Percentiles rank a stretch among this genome's conserved stretches.
Conservation (phyloP, 2,888 invertebrate genomes). For the Eumacrocentrus americanus region DNA sequence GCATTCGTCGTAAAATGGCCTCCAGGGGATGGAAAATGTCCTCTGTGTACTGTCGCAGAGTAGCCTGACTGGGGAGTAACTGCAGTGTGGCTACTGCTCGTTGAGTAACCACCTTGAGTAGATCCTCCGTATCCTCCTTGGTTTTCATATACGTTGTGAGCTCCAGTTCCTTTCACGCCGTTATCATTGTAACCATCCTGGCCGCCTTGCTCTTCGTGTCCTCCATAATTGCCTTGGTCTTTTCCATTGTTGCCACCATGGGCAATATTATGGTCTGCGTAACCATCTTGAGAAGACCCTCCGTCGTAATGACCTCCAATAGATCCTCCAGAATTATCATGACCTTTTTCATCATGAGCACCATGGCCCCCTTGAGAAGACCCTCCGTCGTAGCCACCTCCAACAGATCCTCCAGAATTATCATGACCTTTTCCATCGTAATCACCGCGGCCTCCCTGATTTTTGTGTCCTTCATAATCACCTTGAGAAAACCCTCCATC, state of each 20-base stretch:
- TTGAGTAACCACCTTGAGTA: constrained; percentile 20
- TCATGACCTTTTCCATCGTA: background rate
- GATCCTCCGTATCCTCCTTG: constrained; percentile 14
- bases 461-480: constrained; percentile 17
- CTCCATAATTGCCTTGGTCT: constrained; percentile 58
- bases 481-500: constrained; percentile 8
- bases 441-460: background rate
- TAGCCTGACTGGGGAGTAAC: constrained; percentile 1
- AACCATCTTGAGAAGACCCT: background rate
- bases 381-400: constrained; percentile 6
- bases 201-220: constrained; percentile 15
- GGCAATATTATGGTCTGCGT: background rate
- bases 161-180: too few species aligned
- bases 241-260: constrained; percentile 1
- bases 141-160: background rate
- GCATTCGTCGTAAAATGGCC: background rate
- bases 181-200: too few species aligned
- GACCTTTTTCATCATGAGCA: background rate
- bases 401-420: background rate
- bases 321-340: background rate
- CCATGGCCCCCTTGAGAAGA: constrained; percentile 13
- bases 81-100: background rate
- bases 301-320: background rate
- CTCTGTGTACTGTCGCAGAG: background rate
- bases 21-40: background rate